Base-by-base conservation (phyloP, 2,888 invertebrate species). In the Craniophora ligustri region DNA sequence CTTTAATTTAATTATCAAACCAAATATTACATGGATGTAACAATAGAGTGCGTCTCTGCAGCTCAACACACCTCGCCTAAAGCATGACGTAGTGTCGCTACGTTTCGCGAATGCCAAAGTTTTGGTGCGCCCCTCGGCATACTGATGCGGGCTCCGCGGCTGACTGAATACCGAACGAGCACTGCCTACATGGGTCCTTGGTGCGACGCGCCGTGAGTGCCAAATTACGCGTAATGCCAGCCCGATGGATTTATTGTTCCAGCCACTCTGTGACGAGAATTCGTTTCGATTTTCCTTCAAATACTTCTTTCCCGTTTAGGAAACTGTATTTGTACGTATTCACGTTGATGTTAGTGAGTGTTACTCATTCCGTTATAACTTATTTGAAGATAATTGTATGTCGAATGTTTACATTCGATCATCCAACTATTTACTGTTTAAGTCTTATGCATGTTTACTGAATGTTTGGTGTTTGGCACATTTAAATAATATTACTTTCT, bases 1-100 rank as follows among this genome's bases (percentile, higher is more conserved):
- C n/a, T n/a, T n/a, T n/a, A n/a, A n/a, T n/a, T n/a, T n/a, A n/a
- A n/a, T n/a, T n/a, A n/a, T n/a, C n/a, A n/a, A n/a, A n/a, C n/a
- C n/a, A n/a, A n/a, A n/a, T n/a, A n/a, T n/a, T n/a, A n/a, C 23
- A 1, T 10, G 0, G 10, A 23, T 26, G 26, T n/a, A 26, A 26
- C 5, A 10, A 23, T 58, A 41, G 7, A 86, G 45, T 90, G 61
- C 90, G 72, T 35, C 81, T 75, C 90, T 89, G 91, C 45, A 11
- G 10, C 28, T 38, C 62, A 67, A 66, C 78, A 76, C 82, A 87
- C 86, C 86, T 85, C 78, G 77, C 76, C 83, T 82, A 81, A 85
- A 81, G 84, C 87, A 87, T 92, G 92, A 91, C 92, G 92, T 92
- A 91, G 91, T 81, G 87, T 72, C 71, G 78, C 70, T 82, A 87